Evolutionary conservation across 1,140 invertebrate genomes (phyloP).

Genomic region (Atta colombica): DNA sequence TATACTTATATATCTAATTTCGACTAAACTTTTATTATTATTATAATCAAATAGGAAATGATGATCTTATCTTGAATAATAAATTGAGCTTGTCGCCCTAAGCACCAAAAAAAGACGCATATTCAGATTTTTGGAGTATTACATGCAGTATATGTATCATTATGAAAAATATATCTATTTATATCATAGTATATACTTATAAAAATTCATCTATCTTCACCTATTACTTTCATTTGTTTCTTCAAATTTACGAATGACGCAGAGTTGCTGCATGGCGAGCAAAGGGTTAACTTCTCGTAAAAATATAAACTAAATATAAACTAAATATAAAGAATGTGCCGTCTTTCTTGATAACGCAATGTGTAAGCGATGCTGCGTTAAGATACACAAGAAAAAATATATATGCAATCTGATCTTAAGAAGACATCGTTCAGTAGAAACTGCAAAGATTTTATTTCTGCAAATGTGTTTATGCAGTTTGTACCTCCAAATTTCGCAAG

Average conservation of each 20-base stretch:
- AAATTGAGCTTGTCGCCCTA: no score
- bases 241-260: neutral
- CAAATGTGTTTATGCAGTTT: conserved; percentile 6
- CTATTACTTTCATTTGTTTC: neutral
- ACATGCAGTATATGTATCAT: no score
- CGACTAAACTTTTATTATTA: no score
- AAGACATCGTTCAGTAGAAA: neutral
- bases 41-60: no score
- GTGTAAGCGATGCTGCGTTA: conserved; percentile 14
- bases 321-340: neutral
- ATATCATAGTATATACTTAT: no score
- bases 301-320: neutral
- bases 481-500: conserved; percentile 18
- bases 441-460: neutral
- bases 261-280: neutral
- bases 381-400: neutral
- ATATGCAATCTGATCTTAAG: neutral
- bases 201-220: no score
- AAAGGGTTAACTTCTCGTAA: neutral
- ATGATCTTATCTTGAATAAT: no score
- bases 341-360: neutral
- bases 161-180: no score
- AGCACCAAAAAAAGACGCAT: no score
- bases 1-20: no score
- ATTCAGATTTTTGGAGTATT: no score